phyloP scores from a whole-genome alignment of 2,113 vertebrate genomes.

The Tilapia sparmanii region DNA sequence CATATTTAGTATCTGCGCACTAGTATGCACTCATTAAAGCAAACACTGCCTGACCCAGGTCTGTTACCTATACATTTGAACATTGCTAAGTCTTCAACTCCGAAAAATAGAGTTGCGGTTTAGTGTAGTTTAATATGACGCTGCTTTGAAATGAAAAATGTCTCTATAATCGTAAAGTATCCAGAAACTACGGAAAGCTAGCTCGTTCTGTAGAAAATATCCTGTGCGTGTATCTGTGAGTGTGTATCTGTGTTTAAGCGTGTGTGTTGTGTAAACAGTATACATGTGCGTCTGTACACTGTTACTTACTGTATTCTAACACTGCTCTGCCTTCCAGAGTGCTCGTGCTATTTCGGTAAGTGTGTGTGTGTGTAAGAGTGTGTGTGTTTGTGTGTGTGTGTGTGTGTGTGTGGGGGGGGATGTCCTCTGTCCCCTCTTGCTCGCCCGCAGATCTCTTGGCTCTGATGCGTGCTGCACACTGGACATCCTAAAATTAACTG shows the following conservation, averaged over 20 bases:
- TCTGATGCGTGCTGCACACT: neutral
- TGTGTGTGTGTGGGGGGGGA: neutral
- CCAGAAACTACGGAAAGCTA: neutral
- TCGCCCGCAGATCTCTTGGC: neutral
- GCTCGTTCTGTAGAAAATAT: neutral
- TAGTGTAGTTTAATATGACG: neutral
- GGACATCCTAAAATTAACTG: slow-evolving; percentile 18
- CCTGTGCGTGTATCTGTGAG: neutral
- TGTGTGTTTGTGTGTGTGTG: slow-evolving; percentile 14
- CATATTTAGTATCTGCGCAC: neutral
- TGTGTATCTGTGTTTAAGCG: neutral
- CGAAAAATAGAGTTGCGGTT: neutral
- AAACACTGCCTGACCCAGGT: neutral
- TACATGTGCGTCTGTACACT: slow-evolving; percentile 12
- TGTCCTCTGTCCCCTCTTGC: neutral
- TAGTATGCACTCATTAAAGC: neutral
- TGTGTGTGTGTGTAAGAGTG: slow-evolving; percentile 30
- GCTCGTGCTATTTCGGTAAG: slow-evolving; percentile 67
- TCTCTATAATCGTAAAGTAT: neutral
- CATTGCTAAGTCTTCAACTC: neutral
- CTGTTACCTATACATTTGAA: neutral
- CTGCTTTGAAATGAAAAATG: neutral
- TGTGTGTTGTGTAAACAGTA: neutral
- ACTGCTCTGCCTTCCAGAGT: slow-evolving; percentile 70
- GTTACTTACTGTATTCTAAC: slow-evolving; percentile 62